Base-by-base conservation (phyloP, 2,888 invertebrate species). In the Oscheius onirici region DNA sequence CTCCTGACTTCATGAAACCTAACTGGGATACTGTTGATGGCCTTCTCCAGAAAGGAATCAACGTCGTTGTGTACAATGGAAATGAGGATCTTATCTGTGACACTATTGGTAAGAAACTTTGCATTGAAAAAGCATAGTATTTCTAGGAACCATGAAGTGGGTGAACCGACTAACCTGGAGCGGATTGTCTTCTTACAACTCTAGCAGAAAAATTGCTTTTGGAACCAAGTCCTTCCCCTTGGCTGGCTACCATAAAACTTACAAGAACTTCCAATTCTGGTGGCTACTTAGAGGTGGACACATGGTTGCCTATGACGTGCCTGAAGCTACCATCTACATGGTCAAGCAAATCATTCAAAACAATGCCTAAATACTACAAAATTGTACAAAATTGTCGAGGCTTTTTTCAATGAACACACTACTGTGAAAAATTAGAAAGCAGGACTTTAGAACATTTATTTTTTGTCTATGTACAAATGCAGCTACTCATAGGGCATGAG, bases 81-180 rank as follows among this genome's bases (percentile, higher is more conserved):
- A 93, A 94, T 84, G 90, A 94, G 75, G 94, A 95, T 88, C 90
- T 94, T 20, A 94, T 94, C 84, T 93, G 93, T 75, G 92, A 92
- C 82, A 93, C 93, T 17, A 91, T 92, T 78, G 94, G 94, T 91
- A 57, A n/a, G n/a, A n/a, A n/a, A n/a, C n/a, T n/a, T n/a, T n/a
- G 44, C 22, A 49, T 3, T 28, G 26, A 2, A 3, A 11, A 17
- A 44, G 3, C 24, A 76, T 6, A 6, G 1, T 15, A 11, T 15
- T 8, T 49, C 49, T 24, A 63, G 92, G 92, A 20, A 92, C 92
- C 69, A 90, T 92, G 34, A 89, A 91, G 41, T 95, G 94, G 94
- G 91, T 94, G 1, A 91, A 92, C 71, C 90, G 90, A 10, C 89
- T 94, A 74, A 89, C 91, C 13, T 93, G 92, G 93, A 87, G 88